These are phyloP conservation scores for Spisula subtruncata DNA, from an alignment of 2,888 invertebrate species.

Conservation along the genomic window DNA sequence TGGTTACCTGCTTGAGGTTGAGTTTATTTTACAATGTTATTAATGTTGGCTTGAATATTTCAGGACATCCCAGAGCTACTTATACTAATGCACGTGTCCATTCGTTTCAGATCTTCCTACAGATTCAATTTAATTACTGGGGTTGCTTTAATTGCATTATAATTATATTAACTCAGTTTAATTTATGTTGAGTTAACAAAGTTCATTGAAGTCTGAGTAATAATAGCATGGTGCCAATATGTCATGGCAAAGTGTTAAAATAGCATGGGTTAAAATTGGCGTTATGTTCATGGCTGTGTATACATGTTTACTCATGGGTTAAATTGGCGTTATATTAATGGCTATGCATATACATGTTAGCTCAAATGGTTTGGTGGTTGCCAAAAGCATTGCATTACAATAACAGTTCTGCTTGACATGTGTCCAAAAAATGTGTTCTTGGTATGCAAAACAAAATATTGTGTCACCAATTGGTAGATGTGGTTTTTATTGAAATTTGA, in stretches of 20 bases:
- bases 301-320: too few species aligned
- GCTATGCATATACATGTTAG: background rate
- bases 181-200: background rate
- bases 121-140: background rate
- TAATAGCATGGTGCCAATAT: background rate
- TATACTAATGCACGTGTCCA: conserved; percentile 25
- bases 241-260: background rate
- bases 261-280: conserved; percentile 9
- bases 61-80: background rate
- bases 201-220: conserved; percentile 2
- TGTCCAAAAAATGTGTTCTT: conserved; percentile 9
- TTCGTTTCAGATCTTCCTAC: conserved; percentile 24
- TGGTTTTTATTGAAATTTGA: conserved; percentile 7
- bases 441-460: background rate
- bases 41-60: conserved; percentile 21
- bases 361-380: background rate
- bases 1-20: conserved; percentile 11
- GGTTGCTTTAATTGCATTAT: background rate
- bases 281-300: background rate
- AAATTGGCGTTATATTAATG: background rate
- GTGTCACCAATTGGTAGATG: background rate
- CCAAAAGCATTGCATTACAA: background rate
- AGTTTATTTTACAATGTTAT: background rate
- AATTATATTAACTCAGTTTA: background rate
- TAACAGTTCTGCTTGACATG: conserved; percentile 9